Evolutionary conservation across 2,113 vertebrate genomes (phyloP).

Genomic region (Macrotus californicus): DNA sequence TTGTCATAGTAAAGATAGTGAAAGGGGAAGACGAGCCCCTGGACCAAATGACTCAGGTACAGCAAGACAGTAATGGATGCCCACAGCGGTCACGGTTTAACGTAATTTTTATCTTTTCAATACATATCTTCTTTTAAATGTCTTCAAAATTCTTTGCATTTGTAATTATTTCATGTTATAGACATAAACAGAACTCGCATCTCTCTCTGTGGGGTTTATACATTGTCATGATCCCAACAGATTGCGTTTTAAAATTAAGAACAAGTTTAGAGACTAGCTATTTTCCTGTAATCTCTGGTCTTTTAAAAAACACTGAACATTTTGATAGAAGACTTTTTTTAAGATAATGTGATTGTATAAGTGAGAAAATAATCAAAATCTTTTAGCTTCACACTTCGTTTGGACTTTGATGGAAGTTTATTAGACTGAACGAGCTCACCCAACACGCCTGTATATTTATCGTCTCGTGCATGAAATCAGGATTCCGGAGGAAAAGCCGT

Average conservation of each 20-base stretch:
- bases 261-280: neutral
- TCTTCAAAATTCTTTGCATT: neutral
- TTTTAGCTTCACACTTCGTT: conserved; percentile 52
- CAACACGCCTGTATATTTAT: conserved; percentile 25
- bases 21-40: neutral
- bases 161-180: neutral
- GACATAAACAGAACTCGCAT: neutral
- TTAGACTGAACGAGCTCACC: conserved; percentile 35
- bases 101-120: neutral
- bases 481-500: conserved; percentile 1
- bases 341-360: conserved; percentile 37
- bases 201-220: neutral
- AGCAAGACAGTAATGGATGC: accelerated
- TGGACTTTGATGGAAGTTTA: conserved; percentile 7
- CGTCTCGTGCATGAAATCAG: conserved; percentile 28
- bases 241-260: neutral
- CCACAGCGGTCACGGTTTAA: neutral
- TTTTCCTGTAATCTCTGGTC: neutral
- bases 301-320: neutral
- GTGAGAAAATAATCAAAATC: conserved; percentile 33
- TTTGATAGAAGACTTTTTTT: neutral
- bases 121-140: neutral
- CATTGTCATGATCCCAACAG: neutral
- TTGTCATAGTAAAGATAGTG: neutral
- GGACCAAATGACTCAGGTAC: neutral